Percentiles rank a stretch among this genome's conserved stretches.
These are phyloP conservation scores for Horisme vitalbata DNA, from an alignment of 2,888 invertebrate species.

Conservation along the genomic window DNA sequence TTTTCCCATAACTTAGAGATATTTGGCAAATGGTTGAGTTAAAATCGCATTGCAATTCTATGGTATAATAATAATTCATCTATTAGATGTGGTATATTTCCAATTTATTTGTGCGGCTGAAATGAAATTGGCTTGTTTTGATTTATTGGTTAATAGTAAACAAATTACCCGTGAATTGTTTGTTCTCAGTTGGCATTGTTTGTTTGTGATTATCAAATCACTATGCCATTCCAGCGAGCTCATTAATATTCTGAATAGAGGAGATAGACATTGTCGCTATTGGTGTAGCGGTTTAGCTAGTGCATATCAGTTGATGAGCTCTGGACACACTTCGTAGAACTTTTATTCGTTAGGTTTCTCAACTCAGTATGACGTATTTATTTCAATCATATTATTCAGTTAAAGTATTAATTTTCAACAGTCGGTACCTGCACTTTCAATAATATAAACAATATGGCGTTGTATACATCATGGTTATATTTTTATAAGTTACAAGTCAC, in stretches of 20 bases:
- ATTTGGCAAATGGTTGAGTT: constrained; percentile 27
- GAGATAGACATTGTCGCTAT: constrained; percentile 45
- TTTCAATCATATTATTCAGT: no score
- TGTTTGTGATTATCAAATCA: constrained; percentile 55
- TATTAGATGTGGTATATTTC: constrained; percentile 16
- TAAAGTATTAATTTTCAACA: no score
- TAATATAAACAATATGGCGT: no score
- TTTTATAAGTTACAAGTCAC: no score
- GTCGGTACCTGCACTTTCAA: no score
- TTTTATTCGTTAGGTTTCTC: no score
- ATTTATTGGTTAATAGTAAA: constrained; percentile 19
- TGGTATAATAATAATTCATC: constrained; percentile 21
- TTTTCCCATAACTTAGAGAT: constrained; percentile 24
- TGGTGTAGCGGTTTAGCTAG: constrained; percentile 35
- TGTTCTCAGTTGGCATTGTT: constrained; percentile 40
- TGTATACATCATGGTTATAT: no score
- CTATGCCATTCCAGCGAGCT: constrained; percentile 45
- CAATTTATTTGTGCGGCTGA: constrained; percentile 16
- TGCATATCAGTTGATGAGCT: constrained; percentile 15
- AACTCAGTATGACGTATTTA: no score
- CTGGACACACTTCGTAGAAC: constrained; percentile 29
- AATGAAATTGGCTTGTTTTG: constrained; percentile 22
- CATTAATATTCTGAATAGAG: constrained; percentile 59
- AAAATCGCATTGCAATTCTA: constrained; percentile 24
- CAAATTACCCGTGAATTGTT: constrained; percentile 35